These are phyloP conservation scores for Pseudomugil tenellus DNA, from an alignment of 2,797 vertebrate species.

Conservation along the genomic window DNA sequence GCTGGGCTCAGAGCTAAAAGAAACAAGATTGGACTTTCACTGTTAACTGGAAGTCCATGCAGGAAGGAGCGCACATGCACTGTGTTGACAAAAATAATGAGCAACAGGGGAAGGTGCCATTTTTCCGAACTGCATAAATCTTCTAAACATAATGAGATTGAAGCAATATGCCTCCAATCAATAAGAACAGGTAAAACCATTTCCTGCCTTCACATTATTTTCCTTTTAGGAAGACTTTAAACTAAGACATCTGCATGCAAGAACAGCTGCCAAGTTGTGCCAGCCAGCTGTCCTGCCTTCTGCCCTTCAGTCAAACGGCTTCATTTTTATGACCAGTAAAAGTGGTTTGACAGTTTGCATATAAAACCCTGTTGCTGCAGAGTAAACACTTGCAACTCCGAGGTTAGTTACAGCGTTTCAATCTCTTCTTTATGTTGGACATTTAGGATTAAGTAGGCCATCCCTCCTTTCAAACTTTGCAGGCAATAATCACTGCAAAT, in stretches of 20 bases:
- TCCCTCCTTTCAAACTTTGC: constrained; percentile 6
- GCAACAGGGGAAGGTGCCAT: background rate
- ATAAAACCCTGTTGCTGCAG: constrained; percentile 4
- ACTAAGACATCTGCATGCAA: constrained; percentile 42
- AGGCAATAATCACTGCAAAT: background rate
- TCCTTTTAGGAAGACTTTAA: constrained; percentile 2
- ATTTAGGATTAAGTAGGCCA: constrained; percentile 7
- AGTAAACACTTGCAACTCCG: constrained; percentile 1
- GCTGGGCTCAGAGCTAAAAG: constrained; percentile 13
- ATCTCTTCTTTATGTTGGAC: constrained; percentile 10
- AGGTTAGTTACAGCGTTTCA: background rate
- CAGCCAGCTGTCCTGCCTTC: constrained; percentile 15
- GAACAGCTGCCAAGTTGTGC: constrained; percentile 13
- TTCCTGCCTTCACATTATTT: background rate
- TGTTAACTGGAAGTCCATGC: background rate
- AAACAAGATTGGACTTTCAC: background rate
- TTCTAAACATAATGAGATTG: background rate
- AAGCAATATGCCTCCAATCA: background rate
- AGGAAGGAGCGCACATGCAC: background rate
- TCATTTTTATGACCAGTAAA: constrained; percentile 14
- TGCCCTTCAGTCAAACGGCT: constrained; percentile 17
- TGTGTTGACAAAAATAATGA: background rate
- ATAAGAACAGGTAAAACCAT: background rate
- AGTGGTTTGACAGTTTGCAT: constrained; percentile 9
- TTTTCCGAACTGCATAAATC: constrained; percentile 7